Evolutionary conservation across 2,888 invertebrate species (phyloP).

Genomic region (Frankliniella intonsa): DNA sequence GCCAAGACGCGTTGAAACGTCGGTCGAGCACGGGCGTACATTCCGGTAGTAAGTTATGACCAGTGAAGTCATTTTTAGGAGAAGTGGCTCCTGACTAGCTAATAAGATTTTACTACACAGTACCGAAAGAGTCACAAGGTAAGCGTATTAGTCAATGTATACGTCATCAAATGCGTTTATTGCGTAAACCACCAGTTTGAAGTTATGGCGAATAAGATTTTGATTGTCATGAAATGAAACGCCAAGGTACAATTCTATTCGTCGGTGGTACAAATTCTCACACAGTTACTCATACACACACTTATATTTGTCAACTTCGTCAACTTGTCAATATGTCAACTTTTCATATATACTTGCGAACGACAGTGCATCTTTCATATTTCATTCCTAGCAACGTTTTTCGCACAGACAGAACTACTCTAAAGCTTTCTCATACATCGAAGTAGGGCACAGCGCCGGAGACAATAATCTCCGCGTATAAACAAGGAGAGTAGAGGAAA

Average conservation of each 20-base stretch:
- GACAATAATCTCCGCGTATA: conserved; percentile 15
- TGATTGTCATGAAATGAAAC: too few relatives aligned
- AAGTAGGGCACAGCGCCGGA: conserved; percentile 5
- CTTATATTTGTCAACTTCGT: too few relatives aligned
- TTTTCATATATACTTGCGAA: too few relatives aligned
- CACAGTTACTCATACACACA: too few relatives aligned
- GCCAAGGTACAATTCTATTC: too few relatives aligned
- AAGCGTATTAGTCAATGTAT: neutral
- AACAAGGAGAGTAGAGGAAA: conserved; percentile 5
- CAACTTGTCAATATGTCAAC: too few relatives aligned
- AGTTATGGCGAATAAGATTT: neutral
- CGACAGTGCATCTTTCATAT: too few relatives aligned
- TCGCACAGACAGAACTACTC: neutral
- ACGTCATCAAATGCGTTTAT: neutral
- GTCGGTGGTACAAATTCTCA: too few relatives aligned
- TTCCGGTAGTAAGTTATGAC: neutral
- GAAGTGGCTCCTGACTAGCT: neutral
- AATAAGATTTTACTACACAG: neutral
- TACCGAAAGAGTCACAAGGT: neutral
- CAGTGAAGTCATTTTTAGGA: conserved; percentile 1
- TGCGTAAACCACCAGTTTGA: neutral
- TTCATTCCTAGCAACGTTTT: too few relatives aligned
- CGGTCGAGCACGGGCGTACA: neutral
- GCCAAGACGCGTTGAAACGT: too few relatives aligned
- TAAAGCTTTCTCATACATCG: neutral